Percentiles rank a stretch among this genome's conserved stretches.
Evolutionary conservation across 2,113 vertebrate genomes (phyloP).

Genomic region (Paradoxurus hermaphroditus): DNA sequence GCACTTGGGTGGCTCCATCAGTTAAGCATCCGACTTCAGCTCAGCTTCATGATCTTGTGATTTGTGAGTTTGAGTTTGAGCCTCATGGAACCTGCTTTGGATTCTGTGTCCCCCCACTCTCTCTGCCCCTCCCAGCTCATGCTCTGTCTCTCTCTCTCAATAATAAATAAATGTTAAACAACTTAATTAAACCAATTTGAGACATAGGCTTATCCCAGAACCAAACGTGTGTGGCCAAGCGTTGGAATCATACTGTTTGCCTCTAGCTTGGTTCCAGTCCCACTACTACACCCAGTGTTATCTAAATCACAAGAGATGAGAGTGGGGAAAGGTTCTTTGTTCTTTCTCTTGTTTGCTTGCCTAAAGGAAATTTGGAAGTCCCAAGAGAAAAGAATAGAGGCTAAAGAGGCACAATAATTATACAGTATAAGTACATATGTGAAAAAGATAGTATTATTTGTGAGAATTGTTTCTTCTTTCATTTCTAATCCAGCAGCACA

Average conservation of each 20-base stretch:
- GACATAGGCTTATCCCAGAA: neutral
- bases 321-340: neutral
- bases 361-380: neutral
- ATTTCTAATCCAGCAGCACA: neutral
- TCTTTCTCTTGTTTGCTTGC: neutral
- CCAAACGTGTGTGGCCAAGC: fast-evolving
- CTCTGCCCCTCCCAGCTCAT: too few species aligned
- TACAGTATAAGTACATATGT: neutral
- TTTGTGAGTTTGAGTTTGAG: too few species aligned
- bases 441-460: neutral
- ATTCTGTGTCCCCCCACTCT: too few species aligned
- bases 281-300: fast-evolving
- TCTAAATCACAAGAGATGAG: neutral
- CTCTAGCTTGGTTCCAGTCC: neutral
- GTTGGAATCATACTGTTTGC: neutral
- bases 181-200: neutral
- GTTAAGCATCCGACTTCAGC: too few species aligned
- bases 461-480: neutral
- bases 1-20: too few species aligned
- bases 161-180: too few species aligned
- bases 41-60: too few species aligned
- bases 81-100: too few species aligned
- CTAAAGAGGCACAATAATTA: neutral
- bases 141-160: too few species aligned
- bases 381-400: neutral